Evolutionary conservation across 2,113 vertebrate genomes (phyloP).

Genomic region (Phoenicopterus ruber): DNA sequence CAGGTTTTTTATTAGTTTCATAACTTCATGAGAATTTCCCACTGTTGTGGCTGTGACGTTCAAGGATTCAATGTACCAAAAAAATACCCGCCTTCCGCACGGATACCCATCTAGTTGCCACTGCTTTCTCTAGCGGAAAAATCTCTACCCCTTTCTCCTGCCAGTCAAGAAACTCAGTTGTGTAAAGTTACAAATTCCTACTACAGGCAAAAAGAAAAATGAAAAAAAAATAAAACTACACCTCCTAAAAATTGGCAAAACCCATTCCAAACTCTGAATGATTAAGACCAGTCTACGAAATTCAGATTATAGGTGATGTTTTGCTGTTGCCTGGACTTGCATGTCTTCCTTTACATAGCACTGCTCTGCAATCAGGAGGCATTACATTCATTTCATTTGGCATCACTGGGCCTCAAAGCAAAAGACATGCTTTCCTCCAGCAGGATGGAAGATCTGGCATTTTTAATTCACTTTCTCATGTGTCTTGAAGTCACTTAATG

Average conservation of each 20-base stretch:
- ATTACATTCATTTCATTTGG: not conserved
- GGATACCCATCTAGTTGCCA: not conserved
- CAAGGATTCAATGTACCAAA: not conserved
- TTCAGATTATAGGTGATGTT: not conserved
- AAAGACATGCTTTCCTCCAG: not conserved
- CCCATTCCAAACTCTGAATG: not conserved
- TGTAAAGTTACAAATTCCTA: not conserved
- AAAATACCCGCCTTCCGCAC: not conserved
- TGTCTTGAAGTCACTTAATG: not conserved
- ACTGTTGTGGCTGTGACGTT: not conserved
- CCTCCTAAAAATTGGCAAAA: not conserved
- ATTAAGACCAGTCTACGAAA: not conserved
- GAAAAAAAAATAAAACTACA: fast-evolving
- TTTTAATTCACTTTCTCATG: not conserved
- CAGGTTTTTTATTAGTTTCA: not conserved
- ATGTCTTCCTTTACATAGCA: not conserved
- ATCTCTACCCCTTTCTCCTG: not conserved
- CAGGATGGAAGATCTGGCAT: not conserved
- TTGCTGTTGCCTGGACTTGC: not conserved
- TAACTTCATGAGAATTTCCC: not conserved
- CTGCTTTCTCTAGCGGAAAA: not conserved
- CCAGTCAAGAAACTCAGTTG: not conserved
- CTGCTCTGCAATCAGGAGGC: not conserved
- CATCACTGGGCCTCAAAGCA: not conserved
- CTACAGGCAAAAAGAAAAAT: not conserved